phyloP scores from a whole-genome alignment of 1,140 invertebrate species.

The Neelides sp. region DNA sequence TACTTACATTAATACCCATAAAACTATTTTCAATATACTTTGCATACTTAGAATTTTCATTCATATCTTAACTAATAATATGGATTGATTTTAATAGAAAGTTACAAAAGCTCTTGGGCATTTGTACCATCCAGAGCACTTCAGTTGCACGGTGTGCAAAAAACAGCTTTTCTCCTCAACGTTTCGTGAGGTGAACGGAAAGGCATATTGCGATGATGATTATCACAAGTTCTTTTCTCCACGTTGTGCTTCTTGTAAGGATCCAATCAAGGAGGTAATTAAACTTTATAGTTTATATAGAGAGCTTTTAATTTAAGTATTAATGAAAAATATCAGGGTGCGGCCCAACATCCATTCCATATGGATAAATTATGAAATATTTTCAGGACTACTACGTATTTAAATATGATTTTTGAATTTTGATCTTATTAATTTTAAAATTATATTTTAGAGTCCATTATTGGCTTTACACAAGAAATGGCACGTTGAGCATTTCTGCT shows the following conservation, averaged over 20 bases:
- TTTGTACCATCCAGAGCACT: not conserved
- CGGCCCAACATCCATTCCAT: slow-evolving; percentile 2
- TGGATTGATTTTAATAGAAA: not conserved
- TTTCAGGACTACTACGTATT: not conserved
- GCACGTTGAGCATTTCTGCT: slow-evolving; percentile 14
- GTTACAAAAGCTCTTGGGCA: not conserved
- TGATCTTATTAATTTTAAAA: not conserved
- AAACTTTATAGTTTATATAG: not conserved
- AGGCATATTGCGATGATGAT: not conserved
- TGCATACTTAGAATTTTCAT: not conserved
- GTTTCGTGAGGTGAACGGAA: not conserved
- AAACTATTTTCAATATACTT: not conserved
- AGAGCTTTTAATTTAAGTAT: not conserved
- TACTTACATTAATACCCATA: not conserved
- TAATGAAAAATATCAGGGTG: not conserved
- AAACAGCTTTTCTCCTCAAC: not conserved
- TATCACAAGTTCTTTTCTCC: not conserved
- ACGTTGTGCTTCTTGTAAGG: slow-evolving; percentile 48
- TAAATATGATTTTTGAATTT: not conserved
- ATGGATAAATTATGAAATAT: not conserved
- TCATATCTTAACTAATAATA: not conserved
- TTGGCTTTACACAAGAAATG: slow-evolving; percentile 1
- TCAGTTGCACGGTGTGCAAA: not conserved
- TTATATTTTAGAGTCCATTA: slow-evolving; percentile 1
- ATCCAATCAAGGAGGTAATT: slow-evolving; percentile 34